Percentiles rank a stretch among this genome's conserved stretches.
These are phyloP conservation scores for Cebus imitator DNA, from an alignment of 2,113 vertebrate species.

Conservation along the genomic window DNA sequence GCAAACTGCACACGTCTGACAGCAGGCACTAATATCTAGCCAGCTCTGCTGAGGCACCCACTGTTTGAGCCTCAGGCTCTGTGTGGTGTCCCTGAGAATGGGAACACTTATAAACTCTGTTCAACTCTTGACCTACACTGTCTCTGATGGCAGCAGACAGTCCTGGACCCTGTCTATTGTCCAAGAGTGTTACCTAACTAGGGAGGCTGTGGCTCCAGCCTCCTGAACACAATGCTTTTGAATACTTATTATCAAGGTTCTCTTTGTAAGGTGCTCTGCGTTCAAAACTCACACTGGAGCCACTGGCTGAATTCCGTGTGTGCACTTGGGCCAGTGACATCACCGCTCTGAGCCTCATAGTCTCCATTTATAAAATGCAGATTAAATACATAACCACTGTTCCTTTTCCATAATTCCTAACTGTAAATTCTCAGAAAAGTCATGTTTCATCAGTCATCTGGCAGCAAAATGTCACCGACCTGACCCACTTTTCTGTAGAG, in stretches of 20 bases:
- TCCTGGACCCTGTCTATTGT: background rate
- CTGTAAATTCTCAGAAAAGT: background rate
- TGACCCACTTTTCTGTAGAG: background rate
- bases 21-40: rapidly evolving
- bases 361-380: background rate
- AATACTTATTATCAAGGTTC: rapidly evolving
- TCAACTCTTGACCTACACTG: rapidly evolving
- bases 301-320: background rate
- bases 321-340: background rate
- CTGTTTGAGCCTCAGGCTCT: background rate
- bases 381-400: background rate
- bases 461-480: background rate
- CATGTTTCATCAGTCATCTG: background rate
- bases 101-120: background rate
- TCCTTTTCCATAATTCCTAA: background rate
- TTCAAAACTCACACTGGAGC: background rate
- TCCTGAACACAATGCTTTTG: no score
- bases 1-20: rapidly evolving
- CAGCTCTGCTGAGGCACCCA: no score
- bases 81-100: background rate
- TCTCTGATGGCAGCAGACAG: background rate
- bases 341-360: background rate
- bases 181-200: background rate
- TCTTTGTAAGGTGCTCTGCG: rapidly evolving
- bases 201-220: background rate